These are phyloP conservation scores for Odontophorus gujanensis DNA, from an alignment of 2,113 vertebrate species.

Conservation along the genomic window DNA sequence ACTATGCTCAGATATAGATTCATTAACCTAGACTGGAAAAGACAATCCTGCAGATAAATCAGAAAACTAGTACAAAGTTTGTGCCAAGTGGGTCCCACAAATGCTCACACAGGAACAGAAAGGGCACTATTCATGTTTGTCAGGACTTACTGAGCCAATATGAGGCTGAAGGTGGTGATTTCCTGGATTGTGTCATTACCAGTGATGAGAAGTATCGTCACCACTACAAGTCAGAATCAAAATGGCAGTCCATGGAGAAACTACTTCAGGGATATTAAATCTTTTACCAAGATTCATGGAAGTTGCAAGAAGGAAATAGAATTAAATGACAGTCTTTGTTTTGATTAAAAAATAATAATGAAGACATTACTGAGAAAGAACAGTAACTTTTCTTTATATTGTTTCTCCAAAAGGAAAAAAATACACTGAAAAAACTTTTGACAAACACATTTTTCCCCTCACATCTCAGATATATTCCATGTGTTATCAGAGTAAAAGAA, in stretches of 20 bases:
- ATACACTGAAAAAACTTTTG: not conserved
- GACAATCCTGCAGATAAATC: not conserved
- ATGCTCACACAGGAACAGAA: too few species aligned
- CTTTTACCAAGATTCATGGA: not conserved
- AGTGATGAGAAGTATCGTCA: too few species aligned
- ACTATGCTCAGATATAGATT: not conserved
- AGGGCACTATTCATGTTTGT: too few species aligned
- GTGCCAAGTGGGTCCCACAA: too few species aligned
- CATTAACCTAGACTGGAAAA: not conserved
- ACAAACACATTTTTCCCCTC: not conserved
- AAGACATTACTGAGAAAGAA: not conserved
- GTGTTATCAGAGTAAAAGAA: not conserved
- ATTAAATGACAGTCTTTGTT: not conserved
- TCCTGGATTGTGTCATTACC: too few species aligned
- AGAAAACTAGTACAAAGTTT: not conserved
- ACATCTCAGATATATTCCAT: not conserved
- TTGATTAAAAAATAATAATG: not conserved
- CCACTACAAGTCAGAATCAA: too few species aligned
- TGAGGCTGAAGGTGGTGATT: too few species aligned
- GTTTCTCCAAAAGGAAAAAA: not conserved
- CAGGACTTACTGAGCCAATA: too few species aligned
- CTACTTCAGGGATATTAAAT: not conserved
- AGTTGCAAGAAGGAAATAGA: not conserved
- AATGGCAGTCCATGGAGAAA: too few species aligned
- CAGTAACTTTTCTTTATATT: not conserved